Evolutionary conservation across 2,888 invertebrate genomes (phyloP).

Genomic region (Lycaena phlaeas): DNA sequence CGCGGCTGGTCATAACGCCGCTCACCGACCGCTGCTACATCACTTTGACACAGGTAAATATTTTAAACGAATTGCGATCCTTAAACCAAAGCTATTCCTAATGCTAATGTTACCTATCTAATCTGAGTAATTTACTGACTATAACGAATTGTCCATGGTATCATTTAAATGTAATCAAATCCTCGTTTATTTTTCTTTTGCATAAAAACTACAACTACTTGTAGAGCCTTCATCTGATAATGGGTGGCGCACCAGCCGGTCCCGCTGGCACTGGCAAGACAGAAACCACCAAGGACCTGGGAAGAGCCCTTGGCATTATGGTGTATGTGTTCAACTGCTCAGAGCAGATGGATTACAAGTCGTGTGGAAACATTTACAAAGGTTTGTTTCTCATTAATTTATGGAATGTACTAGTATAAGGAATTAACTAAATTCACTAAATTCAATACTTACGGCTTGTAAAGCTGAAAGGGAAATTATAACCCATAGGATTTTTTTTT

Average conservation of each 20-base stretch:
- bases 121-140: too few relatives aligned
- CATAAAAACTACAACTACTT: neutral
- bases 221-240: slow-evolving; percentile 89
- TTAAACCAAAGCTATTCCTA: too few relatives aligned
- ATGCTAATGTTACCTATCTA: too few relatives aligned
- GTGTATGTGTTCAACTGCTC: slow-evolving; percentile 98
- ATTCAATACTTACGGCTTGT: too few relatives aligned
- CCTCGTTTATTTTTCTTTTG: too few relatives aligned
- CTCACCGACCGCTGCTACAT: slow-evolving; percentile 97
- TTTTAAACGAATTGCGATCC: too few relatives aligned
- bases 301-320: slow-evolving; percentile 94
- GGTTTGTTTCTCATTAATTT: slow-evolving; percentile 50
- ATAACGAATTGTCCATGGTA: too few relatives aligned
- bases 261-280: slow-evolving; percentile 98
- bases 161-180: too few relatives aligned
- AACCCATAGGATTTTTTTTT: too few relatives aligned
- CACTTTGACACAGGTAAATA: slow-evolving; percentile 85
- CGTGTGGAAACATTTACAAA: slow-evolving; percentile 95
- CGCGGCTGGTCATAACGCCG: slow-evolving; percentile 94
- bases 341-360: slow-evolving; percentile 97
- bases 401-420: too few relatives aligned
- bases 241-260: slow-evolving; percentile 98
- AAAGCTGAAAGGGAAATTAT: too few relatives aligned
- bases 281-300: slow-evolving; percentile 96
- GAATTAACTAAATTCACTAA: too few relatives aligned